These are phyloP conservation scores for Trimorus sp. DNA, from an alignment of 2,888 invertebrate species.

Conservation along the genomic window DNA sequence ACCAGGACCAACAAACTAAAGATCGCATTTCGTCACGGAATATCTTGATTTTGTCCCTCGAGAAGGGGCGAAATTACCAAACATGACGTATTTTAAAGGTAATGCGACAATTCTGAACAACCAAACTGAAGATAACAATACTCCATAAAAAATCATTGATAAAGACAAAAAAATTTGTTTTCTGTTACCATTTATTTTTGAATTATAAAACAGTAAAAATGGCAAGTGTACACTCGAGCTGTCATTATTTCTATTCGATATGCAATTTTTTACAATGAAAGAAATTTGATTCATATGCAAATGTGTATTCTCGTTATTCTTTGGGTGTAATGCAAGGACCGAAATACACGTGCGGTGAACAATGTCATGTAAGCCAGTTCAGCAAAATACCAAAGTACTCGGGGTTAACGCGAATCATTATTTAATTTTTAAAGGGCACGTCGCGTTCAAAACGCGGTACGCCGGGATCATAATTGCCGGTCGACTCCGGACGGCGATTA, in stretches of 20 bases:
- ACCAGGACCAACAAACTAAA: neutral
- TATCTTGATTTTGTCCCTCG: too few relatives aligned
- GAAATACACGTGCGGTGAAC: conserved; percentile 26
- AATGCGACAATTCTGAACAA: too few relatives aligned
- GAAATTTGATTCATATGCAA: conserved; percentile 32
- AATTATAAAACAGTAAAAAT: too few relatives aligned
- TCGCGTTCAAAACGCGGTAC: conserved; percentile 9
- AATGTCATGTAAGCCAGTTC: conserved; percentile 37
- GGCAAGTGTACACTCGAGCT: too few relatives aligned
- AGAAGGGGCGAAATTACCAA: too few relatives aligned
- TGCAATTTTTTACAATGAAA: neutral
- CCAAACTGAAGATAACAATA: too few relatives aligned
- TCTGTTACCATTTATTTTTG: too few relatives aligned
- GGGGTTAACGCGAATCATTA: conserved; percentile 33
- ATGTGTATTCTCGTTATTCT: conserved; percentile 23
- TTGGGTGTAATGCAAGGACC: conserved; percentile 20
- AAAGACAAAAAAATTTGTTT: too few relatives aligned
- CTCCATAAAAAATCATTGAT: too few relatives aligned
- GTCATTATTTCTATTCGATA: conserved; percentile 1
- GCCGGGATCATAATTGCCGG: conserved; percentile 29
- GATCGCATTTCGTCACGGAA: too few relatives aligned
- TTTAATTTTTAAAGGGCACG: conserved; percentile 41
- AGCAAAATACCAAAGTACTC: conserved; percentile 39
- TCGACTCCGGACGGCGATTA: neutral
- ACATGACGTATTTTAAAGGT: too few relatives aligned